These are phyloP conservation scores for Dasyornis broadbenti DNA, from an alignment of 2,113 vertebrate species.

Conservation along the genomic window DNA sequence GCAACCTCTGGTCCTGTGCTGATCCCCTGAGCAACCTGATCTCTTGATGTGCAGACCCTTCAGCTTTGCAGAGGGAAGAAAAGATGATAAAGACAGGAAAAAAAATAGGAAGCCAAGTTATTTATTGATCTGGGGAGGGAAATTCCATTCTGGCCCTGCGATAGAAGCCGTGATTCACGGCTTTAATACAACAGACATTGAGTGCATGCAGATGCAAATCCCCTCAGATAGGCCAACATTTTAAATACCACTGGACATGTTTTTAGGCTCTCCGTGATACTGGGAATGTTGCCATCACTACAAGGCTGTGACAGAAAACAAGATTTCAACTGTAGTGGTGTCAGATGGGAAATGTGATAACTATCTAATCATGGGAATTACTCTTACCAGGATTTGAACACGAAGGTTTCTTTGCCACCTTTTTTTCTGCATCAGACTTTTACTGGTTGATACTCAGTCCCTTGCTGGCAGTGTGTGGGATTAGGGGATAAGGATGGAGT, in stretches of 20 bases:
- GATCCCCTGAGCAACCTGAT: neutral
- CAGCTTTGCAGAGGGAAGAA: neutral
- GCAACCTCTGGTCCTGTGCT: neutral
- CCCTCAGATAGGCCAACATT: neutral
- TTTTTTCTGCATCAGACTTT: neutral
- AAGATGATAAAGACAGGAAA: neutral
- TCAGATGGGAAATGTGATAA: neutral
- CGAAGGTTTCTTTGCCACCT: neutral
- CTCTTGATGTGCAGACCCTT: neutral
- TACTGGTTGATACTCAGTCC: neutral
- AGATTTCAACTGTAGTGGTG: neutral
- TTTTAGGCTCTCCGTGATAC: neutral
- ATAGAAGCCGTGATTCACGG: neutral
- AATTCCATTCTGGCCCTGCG: neutral
- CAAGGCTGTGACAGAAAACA: neutral
- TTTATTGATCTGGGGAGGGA: neutral
- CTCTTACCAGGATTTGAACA: neutral
- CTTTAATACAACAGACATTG: neutral
- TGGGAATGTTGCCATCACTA: conserved; percentile 10
- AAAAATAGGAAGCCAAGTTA: conserved; percentile 1
- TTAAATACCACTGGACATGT: neutral
- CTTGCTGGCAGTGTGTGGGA: neutral
- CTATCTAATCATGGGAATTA: neutral
- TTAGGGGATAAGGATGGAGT: neutral
- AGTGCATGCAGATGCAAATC: conserved; percentile 15